A percentile compares a stretch with the other conserved stretches of the same genome.
Conservation (phyloP, 2,113 vertebrate genomes). For the Sturnira hondurensis region DNA sequence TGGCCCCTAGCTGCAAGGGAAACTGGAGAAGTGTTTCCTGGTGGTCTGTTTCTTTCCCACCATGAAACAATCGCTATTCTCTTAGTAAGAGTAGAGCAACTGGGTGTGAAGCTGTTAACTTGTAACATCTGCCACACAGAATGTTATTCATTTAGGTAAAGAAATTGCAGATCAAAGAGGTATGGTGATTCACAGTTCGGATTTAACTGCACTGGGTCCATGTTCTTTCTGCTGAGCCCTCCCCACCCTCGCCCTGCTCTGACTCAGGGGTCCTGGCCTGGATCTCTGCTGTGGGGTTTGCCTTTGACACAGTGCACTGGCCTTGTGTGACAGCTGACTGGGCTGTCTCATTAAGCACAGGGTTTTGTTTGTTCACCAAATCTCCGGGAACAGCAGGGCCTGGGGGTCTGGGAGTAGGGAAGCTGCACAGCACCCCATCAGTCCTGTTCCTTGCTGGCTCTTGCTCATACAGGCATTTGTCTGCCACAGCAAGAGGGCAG, state of each 20-base stretch:
- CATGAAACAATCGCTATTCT: neutral
- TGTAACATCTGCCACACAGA: neutral
- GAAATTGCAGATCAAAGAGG: neutral
- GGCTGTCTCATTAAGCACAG: slow-evolving; percentile 76
- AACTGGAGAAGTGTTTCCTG: neutral
- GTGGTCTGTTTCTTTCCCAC: neutral
- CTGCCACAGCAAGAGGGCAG: slow-evolving; percentile 78
- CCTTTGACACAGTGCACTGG: slow-evolving; percentile 50
- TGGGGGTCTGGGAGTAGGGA: slow-evolving; percentile 68
- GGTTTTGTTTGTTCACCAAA: slow-evolving; percentile 77
- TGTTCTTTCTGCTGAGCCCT: neutral
- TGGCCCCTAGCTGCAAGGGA: neutral
- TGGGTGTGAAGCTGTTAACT: neutral
- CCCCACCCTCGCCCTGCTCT: neutral
- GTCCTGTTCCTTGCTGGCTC: slow-evolving; percentile 66
- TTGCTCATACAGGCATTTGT: slow-evolving; percentile 79
- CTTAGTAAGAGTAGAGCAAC: neutral
- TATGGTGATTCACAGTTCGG: neutral
- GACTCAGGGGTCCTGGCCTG: neutral
- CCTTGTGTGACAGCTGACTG: slow-evolving; percentile 71
- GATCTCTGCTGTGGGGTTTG: neutral
- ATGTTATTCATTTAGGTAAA: neutral
- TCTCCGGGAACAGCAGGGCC: slow-evolving; percentile 68
- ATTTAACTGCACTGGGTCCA: fast-evolving
- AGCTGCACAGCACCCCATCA: slow-evolving; percentile 77